phyloP scores from a whole-genome alignment of 2,113 vertebrate genomes.

The Cyprinus carpio region DNA sequence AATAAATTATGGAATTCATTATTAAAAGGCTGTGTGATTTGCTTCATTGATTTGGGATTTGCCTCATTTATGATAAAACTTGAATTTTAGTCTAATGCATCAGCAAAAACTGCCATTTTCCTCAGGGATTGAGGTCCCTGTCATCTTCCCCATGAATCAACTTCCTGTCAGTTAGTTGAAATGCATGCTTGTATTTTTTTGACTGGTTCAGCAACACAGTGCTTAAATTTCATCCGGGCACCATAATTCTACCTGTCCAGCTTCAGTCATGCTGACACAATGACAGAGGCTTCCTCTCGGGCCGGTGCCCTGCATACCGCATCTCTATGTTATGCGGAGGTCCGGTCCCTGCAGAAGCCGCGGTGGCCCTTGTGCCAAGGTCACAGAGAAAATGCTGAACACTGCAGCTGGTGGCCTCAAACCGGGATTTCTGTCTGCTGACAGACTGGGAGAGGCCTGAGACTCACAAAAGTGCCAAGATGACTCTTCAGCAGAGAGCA shows the following conservation, averaged over 20 bases:
- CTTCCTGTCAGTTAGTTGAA: slow-evolving; percentile 2
- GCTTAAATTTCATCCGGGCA: slow-evolving; percentile 23
- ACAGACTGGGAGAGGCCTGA: slow-evolving; percentile 6
- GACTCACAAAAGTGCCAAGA: slow-evolving; percentile 42
- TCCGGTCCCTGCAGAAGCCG: slow-evolving; percentile 10
- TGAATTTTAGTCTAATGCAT: neutral
- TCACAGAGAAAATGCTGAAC: slow-evolving; percentile 50
- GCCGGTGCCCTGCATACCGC: neutral
- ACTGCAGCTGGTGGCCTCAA: slow-evolving; percentile 6
- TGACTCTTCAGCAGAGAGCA: slow-evolving; percentile 31
- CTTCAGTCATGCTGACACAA: slow-evolving; percentile 30
- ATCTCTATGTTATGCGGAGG: neutral
- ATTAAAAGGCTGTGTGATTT: slow-evolving; percentile 37
- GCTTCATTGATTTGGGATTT: too few species aligned
- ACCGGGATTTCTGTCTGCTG: slow-evolving; percentile 22
- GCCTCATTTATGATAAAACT: neutral
- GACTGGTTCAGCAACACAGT: slow-evolving; percentile 6
- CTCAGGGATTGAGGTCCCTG: neutral
- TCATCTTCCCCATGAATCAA: neutral
- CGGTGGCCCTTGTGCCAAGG: slow-evolving; percentile 35
- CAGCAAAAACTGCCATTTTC: neutral
- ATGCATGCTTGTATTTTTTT: slow-evolving; percentile 17
- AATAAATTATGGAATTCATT: slow-evolving; percentile 44
- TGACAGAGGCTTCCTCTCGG: slow-evolving; percentile 28
- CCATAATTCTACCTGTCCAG: slow-evolving; percentile 1